These are phyloP conservation scores for Premnoplex brunnescens DNA, from an alignment of 2,797 vertebrate species.

Conservation along the genomic window DNA sequence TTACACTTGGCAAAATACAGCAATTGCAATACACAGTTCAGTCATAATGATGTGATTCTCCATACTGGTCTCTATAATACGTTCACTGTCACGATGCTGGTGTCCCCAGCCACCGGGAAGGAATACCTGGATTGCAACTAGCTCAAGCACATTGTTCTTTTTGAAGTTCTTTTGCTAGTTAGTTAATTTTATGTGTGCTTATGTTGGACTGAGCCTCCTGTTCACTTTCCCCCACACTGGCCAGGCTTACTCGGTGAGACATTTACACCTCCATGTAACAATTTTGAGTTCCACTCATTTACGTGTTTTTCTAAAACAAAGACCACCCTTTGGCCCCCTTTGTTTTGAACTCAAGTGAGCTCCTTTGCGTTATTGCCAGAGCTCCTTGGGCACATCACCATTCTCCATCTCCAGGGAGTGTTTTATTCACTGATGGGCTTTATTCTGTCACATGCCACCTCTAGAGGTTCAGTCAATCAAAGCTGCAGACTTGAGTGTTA, in stretches of 20 bases:
- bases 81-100: background rate
- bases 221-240: background rate
- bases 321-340: background rate
- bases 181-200: background rate
- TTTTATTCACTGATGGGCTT: background rate
- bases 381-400: background rate
- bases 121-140: background rate
- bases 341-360: background rate
- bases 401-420: fast-evolving
- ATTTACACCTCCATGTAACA: background rate
- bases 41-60: background rate
- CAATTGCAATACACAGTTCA: background rate
- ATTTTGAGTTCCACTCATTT: background rate
- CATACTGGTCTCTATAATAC: background rate
- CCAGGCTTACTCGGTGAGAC: background rate
- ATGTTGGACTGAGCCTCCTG: background rate
- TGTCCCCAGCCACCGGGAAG: background rate
- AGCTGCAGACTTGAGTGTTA: background rate
- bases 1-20: background rate
- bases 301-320: background rate
- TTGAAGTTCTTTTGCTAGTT: background rate
- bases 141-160: background rate
- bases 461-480: background rate
- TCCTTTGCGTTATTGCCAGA: background rate
- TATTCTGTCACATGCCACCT: background rate